Evolutionary conservation across 2,797 vertebrate genomes (phyloP), one percentile per base, ranked within the genome.

Genomic region (Streptopelia turtur): DNA sequence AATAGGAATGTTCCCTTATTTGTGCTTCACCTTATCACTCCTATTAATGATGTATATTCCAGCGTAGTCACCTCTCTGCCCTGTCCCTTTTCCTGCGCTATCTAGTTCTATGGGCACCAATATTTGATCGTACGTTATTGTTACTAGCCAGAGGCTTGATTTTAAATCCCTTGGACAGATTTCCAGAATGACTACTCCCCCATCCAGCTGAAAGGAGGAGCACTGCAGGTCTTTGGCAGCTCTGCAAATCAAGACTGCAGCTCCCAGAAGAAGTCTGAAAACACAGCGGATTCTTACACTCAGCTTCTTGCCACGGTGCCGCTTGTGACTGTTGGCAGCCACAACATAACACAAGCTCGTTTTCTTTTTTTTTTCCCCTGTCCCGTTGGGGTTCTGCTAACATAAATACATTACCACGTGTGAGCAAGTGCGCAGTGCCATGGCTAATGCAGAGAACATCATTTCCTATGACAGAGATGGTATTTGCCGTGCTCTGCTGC

Each of bases 271-370:
- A 50, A 84, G 71, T 57, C 93, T 95, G 91, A 89, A 89, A 90
- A 89, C 68, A 75, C 86, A 75, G 93, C 77, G 61, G 88, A 81
- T 89, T 96, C 91, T 95, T 89, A 90, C 68, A 89, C 81, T 79
- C 83, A 75, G 65, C 89, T 80, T 55, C 56, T 68, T 91, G 82
- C 76, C 77, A 72, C 16, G 5, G 56, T 60, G 25, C 64, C 68
- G 84, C 71, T 72, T 82, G 70, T 24, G 72, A 80, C 89, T 96
- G 94, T 88, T 96, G 94, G 75, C 78, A 93, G 89, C 75, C 92
- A 86, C 77, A 87, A 85, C 70, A 91, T 10, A 88, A 30, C 69
- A 85, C 45, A 86, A 81, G 56, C 82, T 82, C 72, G 1, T 0
- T 65, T 84, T 55, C 50, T 68, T 57, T 68, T 89, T 49, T 22